Evolutionary conservation across 2,888 invertebrate species (phyloP), one percentile per base, ranked within the genome.

Genomic region (Pammene aurita): DNA sequence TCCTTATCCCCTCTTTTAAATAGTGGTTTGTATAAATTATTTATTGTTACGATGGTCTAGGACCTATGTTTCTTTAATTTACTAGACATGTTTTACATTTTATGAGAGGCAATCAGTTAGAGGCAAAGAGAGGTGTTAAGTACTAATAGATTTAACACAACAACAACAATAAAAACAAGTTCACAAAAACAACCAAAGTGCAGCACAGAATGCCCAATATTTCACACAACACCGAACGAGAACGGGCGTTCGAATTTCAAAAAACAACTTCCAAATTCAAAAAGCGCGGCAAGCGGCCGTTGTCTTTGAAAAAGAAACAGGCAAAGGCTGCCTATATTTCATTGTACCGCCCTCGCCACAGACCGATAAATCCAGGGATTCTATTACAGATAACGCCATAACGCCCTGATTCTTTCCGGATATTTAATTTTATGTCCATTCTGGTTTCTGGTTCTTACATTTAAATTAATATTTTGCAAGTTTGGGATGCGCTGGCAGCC

Each of bases 351-450:
- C 69, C 62, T 41, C 64, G 69, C 70, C 70, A 56, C 64, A 55
- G 38, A 14, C 62, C 72, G 72, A 72, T 72, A 72, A 72, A 72
- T 72, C 70, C 72, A 69, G 57, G 57, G 72, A 72, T 72, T 72
- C 72, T 72, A 72, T 72, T 72, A 67, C 71, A 72, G 72, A 72
- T 72, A 70, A 69, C 71, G 71, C 72, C 67, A 65, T 65, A 69
- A 69, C 69, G 69, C 58, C 64, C 69, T 71, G 72, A 67, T 72
- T 72, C 72, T 72, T 72, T 72, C 67, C 71, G 72, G 72, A 71
- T 72, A 71, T 72, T 72, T 72, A 72, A 72, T 72, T 72, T 72
- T 72, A 72, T 72, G 72, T 72, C 72, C 72, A 67, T 72, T 68
- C 65, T 57, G 61, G 61, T 54, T 66, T 62, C 64, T 61, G 62